Base-by-base conservation (phyloP, 2,113 vertebrate species). In the Cacatua alba region DNA sequence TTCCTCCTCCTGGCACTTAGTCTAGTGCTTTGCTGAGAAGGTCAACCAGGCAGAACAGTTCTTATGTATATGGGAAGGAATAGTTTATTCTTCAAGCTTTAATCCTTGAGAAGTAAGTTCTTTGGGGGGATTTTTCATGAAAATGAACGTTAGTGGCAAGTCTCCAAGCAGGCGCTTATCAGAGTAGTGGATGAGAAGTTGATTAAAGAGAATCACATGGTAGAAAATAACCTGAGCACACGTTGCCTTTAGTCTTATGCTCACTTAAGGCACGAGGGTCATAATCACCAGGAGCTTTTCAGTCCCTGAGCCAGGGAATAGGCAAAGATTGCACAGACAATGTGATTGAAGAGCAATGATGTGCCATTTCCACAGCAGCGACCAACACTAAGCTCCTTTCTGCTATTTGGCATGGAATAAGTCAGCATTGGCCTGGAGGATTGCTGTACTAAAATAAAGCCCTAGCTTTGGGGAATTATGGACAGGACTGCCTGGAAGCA, bases 71-170 rank as follows among this genome's bases (percentile, higher is more conserved):
- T 62, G 60, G 52, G 51, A 92, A 83, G 67, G 77, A 78, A 71
- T 91, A 64, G 93, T 95, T 96, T 89, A 95, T 96, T 91, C 78
- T 91, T 93, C 68, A 82, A 92, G 80, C 67, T 94, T 92, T 95
- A 95, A 96, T 96, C 92, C 95, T 90, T 85, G n/a, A 84, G 37
- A 96, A 95, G 64, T 88, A 92, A 84, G 57, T 94, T 94, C 44
- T 94, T 88, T 29, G 67, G 43, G 71, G 28, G 57, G 65, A 88
- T 96, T 97, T 92, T 93, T 59, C 64, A 92, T 44, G 75, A 86
- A 88, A 96, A 74, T 78, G 55, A 93, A 94, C 77, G 62, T 77
- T 94, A 49, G 28, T 83, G 92, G 94, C 86, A 89, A 52, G 68
- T 94, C 33, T 97, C 93, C 86, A 83, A 91, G 75, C 48, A 87